Base-by-base conservation (phyloP, 1,140 invertebrate genomes). In the Drosophila trapezifrons region DNA sequence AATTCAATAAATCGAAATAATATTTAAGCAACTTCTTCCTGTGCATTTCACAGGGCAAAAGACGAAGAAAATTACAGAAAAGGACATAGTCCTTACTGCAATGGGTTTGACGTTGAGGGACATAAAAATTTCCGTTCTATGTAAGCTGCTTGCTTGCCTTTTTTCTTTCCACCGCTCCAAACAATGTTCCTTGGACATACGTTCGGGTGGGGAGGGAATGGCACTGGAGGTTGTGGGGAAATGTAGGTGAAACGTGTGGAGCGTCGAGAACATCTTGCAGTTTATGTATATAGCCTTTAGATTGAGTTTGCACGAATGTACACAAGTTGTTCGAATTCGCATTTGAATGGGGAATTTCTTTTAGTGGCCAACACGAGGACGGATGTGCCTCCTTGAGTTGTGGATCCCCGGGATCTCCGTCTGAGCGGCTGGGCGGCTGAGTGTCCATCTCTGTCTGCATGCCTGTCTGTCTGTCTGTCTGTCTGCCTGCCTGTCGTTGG, bases 41-140 rank as follows among this genome's bases (percentile, higher is more conserved):
- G 60, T 63, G 60, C 60, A 63, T 13, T 29, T 22, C 25, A 40
- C 17, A 22, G 55, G 43, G 10, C 37, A 12, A 47, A 22, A 35
- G 70, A 17, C 32, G 35, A 51, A 38, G 40, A 56, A 37, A 43
- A 57, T 27, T 59, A 35, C 54, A 40, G 51, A 62, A 35, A 69
- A 47, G 64, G 47, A 72, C 38, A 72, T 38, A 54, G 35, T 46
- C 32, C 62, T 58, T 47, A 43, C 52, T 89, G 73, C 84, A 89
- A 84, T 84, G 69, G 82, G 80, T 78, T 89, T 80, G 84, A 83
- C 84, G 84, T 89, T 84, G 80, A 87, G 72, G 84, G 76, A 87
- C 84, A 84, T 89, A 84, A 80, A 89, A 89, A 89, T 87, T 83
- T 83, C 84, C 76, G 76, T 87, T 87, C 40, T 57, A 76, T 62